Evolutionary conservation across 2,797 vertebrate genomes (phyloP), one percentile per base, ranked within the genome.

Genomic region (Trachurus trachurus): DNA sequence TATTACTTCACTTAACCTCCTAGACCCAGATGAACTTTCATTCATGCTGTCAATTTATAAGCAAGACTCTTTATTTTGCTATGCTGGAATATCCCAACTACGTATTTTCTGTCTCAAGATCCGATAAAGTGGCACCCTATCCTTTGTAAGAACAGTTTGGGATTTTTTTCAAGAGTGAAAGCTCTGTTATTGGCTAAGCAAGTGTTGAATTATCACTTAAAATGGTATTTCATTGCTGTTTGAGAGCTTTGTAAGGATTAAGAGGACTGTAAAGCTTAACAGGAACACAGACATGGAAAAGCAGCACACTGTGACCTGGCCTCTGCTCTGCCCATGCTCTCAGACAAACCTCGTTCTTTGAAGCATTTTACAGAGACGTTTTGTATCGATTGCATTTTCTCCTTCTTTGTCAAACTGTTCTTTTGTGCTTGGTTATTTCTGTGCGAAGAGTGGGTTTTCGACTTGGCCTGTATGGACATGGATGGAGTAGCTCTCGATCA

Each of bases 341-440:
- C 77, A 90, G 76, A 91, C 89, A 89, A 87, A 83, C 81, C 80
- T 79, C 13, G 0, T 54, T 74, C 82, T 90, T 92, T 86, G 84
- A 92, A 67, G 68, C 86, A 61, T 90, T 92, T 89, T 83, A 82
- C 76, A 80, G 66, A 90, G 71, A 82, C 82, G 63, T 88, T 91
- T 89, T 89, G 73, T 90, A 91, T 93, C 71, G 87, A 93, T 93
- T 87, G 79, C 74, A 40, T 87, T 92, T 84, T 88, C 84, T 85
- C 47, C 47, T 34, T 77, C 87, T 93, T 92, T 87, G 86, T 89
- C 85, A 88, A 83, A 84, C 81, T 82, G 79, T 76, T 85, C 85
- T 86, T 91, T 92, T 92, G 90, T 92, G 80, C 74, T 81, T 88
- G 76, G 80, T 81, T 90, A 87, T 91, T 87, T 89, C 73, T 83